These are phyloP conservation scores for Falco novaeseelandiae DNA, from an alignment of 2,797 vertebrate genomes.

Conservation along the genomic window DNA sequence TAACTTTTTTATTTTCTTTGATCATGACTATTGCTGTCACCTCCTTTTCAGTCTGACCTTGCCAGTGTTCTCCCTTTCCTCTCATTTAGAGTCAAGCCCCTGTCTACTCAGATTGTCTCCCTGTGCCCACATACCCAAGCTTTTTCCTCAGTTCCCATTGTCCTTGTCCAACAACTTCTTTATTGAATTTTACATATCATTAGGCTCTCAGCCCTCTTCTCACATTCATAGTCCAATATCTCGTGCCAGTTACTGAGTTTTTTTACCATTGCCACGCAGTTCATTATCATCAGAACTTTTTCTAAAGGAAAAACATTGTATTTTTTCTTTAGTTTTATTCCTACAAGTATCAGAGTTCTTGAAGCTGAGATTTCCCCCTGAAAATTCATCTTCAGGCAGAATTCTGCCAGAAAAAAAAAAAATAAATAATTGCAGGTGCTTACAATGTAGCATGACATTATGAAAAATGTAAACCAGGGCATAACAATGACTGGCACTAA, in stretches of 20 bases:
- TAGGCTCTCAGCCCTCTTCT: not conserved
- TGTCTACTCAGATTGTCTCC: not conserved
- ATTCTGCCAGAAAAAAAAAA: not conserved
- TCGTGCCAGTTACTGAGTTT: not conserved
- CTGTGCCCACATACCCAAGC: not conserved
- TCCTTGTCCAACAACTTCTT: not conserved
- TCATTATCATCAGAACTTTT: not conserved
- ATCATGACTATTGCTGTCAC: not conserved
- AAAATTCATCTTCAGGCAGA: not conserved
- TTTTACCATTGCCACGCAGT: not conserved
- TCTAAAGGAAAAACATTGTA: not conserved
- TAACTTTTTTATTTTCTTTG: not conserved
- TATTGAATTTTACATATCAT: not conserved
- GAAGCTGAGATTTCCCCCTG: not conserved
- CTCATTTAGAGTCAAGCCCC: not conserved
- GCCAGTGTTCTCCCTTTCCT: not conserved
- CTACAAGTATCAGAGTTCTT: not conserved
- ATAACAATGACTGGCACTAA: not conserved
- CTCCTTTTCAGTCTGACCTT: not conserved
- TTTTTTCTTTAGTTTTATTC: not conserved
- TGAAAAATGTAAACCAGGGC: not conserved
- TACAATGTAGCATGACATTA: not conserved
- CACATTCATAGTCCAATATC: not conserved
- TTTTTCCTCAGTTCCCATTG: not conserved
- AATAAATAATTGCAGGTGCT: not conserved